Percentiles rank a stretch among this genome's conserved stretches.
Evolutionary conservation across 2,113 vertebrate species (phyloP).

Genomic region (Pomatorhinus ruficollis): DNA sequence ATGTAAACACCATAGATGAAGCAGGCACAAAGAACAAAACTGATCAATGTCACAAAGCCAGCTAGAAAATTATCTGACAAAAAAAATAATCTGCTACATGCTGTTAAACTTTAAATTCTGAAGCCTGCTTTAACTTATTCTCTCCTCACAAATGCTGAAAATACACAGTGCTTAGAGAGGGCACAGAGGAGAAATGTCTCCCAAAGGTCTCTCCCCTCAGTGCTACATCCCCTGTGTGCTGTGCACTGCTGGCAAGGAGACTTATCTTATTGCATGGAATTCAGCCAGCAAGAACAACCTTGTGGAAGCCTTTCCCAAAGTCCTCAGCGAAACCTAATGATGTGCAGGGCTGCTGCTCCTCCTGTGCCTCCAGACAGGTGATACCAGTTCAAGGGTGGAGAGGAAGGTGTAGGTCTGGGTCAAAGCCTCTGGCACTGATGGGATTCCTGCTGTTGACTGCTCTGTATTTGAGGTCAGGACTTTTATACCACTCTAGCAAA

Average conservation of each 20-base stretch:
- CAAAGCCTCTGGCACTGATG: background rate
- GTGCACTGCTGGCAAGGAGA: background rate
- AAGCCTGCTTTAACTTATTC: background rate
- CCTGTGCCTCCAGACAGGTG: too few species aligned
- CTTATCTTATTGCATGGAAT: background rate
- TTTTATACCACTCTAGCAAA: background rate
- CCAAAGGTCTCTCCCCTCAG: fast-evolving
- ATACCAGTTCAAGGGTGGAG: too few species aligned
- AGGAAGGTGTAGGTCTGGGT: background rate
- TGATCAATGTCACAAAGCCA: background rate
- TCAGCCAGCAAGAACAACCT: background rate
- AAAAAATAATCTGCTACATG: background rate
- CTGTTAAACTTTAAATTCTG: background rate
- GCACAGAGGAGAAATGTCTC: background rate
- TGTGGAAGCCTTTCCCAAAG: background rate
- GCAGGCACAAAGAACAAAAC: background rate
- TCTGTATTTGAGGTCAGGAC: background rate
- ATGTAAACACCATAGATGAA: background rate
- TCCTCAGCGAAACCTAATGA: background rate
- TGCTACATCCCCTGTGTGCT: background rate
- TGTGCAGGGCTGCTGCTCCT: background rate
- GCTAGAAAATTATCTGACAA: background rate
- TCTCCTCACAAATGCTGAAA: background rate
- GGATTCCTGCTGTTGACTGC: background rate
- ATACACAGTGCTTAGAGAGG: background rate